Base-by-base conservation (phyloP, 2,888 invertebrate genomes). In the Andrena marginata region DNA sequence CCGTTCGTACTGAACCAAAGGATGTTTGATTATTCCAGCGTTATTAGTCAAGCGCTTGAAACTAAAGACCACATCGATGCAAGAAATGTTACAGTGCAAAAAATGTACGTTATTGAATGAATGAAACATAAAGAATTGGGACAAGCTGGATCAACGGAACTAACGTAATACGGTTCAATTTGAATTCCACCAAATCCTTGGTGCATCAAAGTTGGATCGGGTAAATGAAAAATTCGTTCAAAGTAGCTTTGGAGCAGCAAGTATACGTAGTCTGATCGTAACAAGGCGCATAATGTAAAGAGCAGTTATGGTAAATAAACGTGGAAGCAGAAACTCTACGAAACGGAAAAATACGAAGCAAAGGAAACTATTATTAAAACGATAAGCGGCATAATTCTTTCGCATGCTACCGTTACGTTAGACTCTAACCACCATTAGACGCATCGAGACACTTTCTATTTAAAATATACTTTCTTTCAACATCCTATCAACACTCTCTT, bases 391-490 rank as follows among this genome's bases (percentile, higher is more conserved):
- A 74, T 77, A 83, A 81, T 77, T 20, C 73, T 80, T 82, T 81
- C 83, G 85, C 90, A 89, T 89, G 87, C 85, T 85, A 91, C 91
- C 90, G 90, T 91, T 91, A 90, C 90, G 90, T 91, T 90, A 89
- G 76, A 90, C 91, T 90, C 90, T 87, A 84, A 91, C 91, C 90
- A 90, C 90, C 90, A 85, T 90, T 85, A 75, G 80, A 83, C 82
- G 3, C 48, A 42, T 60, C 5, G 31, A 78, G 31, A 8, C 8
- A 35, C 35, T 51, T 54, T 29, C n/a, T 63, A 26, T 13, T 69
- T 68, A 42, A 71, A 16, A 31, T 54, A 2, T 29, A 20, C 51
- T 51, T 20, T 51, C 8, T 33, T 62, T 62, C 26, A 20, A 33
- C 35, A 33, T 60, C 26, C 16, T 8, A 56, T 20, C 1, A 51